phyloP scores from a whole-genome alignment of 2,113 vertebrate genomes.

The Genyomyrus donnyi region DNA sequence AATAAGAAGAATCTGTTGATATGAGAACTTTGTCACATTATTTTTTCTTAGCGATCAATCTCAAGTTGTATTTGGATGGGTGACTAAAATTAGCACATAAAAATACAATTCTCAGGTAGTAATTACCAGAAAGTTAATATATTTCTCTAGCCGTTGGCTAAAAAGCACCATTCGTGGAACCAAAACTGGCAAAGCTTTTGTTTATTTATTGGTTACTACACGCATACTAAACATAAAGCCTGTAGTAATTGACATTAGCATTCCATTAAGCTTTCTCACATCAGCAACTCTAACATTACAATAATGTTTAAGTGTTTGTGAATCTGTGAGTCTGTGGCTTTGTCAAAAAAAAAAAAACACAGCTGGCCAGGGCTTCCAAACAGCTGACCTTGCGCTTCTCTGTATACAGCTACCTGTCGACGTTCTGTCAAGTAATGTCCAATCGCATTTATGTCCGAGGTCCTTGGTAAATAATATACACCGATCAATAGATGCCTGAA shows the following conservation, averaged over 20 bases:
- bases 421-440: neutral
- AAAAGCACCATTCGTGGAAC: neutral
- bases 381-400: neutral
- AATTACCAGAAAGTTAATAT: neutral
- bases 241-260: neutral
- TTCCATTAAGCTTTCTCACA: neutral
- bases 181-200: neutral
- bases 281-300: neutral
- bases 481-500: neutral
- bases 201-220: neutral
- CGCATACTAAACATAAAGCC: neutral
- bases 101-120: neutral
- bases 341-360: neutral
- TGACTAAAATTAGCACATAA: neutral
- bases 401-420: neutral
- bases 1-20: neutral
- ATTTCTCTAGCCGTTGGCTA: neutral
- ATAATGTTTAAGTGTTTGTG: neutral
- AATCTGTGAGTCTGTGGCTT: neutral
- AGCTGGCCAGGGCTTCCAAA: neutral
- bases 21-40: neutral
- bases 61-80: neutral
- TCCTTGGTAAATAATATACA: neutral
- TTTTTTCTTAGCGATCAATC: neutral
- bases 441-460: neutral